A percentile compares a stretch with the other conserved stretches of the same genome.
Conservation (phyloP, 2,113 vertebrate genomes). For the Neogobius melanostomus region DNA sequence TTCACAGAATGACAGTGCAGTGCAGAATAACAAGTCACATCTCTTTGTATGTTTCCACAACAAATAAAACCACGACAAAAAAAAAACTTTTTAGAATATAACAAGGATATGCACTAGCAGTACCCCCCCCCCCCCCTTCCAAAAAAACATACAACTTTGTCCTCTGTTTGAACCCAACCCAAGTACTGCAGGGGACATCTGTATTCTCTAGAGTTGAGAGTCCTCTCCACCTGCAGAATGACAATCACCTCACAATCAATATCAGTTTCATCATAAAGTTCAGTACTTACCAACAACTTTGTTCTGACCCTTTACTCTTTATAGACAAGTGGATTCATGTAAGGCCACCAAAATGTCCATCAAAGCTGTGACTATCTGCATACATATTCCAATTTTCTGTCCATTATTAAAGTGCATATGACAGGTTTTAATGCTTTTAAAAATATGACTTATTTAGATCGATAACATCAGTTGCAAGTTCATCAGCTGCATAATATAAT, state of each 20-base stretch:
- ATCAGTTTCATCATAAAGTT: slow-evolving; percentile 5
- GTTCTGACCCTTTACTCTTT: background rate
- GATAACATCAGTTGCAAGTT: no score
- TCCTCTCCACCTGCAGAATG: background rate
- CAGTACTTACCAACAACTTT: background rate
- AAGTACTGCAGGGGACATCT: background rate
- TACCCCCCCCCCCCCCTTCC: no score
- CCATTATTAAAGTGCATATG: no score
- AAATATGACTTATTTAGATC: no score
- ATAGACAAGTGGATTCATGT: background rate
- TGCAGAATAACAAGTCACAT: background rate
- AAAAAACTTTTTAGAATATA: no score
- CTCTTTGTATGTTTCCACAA: no score
- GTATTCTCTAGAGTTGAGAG: background rate
- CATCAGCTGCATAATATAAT: no score
- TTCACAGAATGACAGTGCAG: slow-evolving; percentile 34
- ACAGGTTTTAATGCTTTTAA: no score
- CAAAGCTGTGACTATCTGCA: background rate
- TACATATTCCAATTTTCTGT: slow-evolving; percentile 44
- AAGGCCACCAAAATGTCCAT: background rate
- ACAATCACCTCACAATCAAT: slow-evolving; percentile 3
- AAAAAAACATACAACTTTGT: background rate
- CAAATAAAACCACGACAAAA: no score
- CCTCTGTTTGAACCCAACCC: background rate
- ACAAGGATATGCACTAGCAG: no score